Conservation (phyloP, 1,140 invertebrate genomes). For the Heliconius hermathena region DNA sequence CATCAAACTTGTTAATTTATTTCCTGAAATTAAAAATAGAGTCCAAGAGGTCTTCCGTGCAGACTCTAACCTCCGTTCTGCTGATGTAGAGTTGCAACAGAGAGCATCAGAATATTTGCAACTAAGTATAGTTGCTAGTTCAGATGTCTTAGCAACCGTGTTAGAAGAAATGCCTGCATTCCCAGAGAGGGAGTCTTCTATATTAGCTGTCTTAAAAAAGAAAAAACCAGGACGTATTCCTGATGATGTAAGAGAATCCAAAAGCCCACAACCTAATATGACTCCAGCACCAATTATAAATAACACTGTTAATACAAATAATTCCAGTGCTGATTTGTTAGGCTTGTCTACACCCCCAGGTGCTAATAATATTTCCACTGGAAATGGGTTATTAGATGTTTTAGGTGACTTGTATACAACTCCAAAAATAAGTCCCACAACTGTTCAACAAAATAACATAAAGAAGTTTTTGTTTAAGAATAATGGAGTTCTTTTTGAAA, state of each 20-base stretch:
- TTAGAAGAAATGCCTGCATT: constrained; percentile 99
- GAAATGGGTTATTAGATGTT: constrained; percentile 91
- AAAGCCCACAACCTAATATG: constrained; percentile 87
- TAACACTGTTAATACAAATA: constrained; percentile 83
- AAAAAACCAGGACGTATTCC: constrained; percentile 96
- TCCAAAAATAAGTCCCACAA: constrained; percentile 85
- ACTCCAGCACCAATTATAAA: constrained; percentile 78
- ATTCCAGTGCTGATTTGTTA: constrained; percentile 90
- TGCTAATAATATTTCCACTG: constrained; percentile 85
- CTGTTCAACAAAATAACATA: constrained; percentile 88
- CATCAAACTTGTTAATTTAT: constrained; percentile 99
- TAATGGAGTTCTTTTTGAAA: constrained; percentile 99
- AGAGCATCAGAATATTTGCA: constrained; percentile 99
- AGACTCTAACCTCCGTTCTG: constrained; percentile 97
- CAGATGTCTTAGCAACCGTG: constrained; percentile 98
- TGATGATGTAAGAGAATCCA: constrained; percentile 91
- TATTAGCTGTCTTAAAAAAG: constrained; percentile 98
- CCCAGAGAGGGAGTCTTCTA: constrained; percentile 98
- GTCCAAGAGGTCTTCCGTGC: constrained; percentile 98
- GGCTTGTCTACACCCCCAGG: constrained; percentile 92
- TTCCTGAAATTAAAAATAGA: constrained; percentile 98
- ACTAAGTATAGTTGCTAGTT: constrained; percentile 96
- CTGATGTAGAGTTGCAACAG: constrained; percentile 99
- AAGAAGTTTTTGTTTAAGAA: constrained; percentile 99
- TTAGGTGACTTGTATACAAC: constrained; percentile 92